Evolutionary conservation across 2,888 invertebrate species (phyloP).

Genomic region (Machimus atricapillus): DNA sequence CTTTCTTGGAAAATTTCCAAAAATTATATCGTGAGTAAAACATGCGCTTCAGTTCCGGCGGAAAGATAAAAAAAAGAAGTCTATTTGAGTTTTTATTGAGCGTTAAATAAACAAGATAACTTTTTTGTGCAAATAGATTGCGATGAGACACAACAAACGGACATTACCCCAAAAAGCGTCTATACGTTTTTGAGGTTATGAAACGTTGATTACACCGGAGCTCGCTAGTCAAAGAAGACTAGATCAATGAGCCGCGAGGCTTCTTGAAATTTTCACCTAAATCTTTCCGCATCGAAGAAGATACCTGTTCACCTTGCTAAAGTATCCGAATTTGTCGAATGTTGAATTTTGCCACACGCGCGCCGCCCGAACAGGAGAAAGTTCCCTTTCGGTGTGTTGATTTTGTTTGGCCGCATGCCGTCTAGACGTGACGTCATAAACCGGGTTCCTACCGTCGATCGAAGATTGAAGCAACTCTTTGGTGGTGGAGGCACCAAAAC

Average conservation of each 20-base stretch:
- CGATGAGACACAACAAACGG: not conserved
- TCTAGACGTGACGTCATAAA: slow-evolving; percentile 9
- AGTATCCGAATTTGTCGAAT: not conserved
- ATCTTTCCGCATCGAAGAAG: not conserved
- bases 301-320: not conserved
- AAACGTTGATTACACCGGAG: not conserved
- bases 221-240: not conserved
- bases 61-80: not conserved
- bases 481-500: slow-evolving; percentile 49
- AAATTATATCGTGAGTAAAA: not conserved
- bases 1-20: not conserved
- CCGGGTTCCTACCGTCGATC: not conserved
- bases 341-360: not conserved
- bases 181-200: not conserved
- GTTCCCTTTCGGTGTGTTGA: not conserved
- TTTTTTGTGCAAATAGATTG: not conserved
- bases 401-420: not conserved
- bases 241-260: not conserved
- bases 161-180: not conserved
- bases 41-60: not conserved
- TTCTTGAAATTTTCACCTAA: not conserved
- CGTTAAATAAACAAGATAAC: not conserved
- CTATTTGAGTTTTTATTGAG: not conserved
- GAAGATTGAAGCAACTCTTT: not conserved
- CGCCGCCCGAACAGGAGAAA: not conserved